Conservation (phyloP, 1,140 invertebrate species). For the Babylonia areolata region DNA sequence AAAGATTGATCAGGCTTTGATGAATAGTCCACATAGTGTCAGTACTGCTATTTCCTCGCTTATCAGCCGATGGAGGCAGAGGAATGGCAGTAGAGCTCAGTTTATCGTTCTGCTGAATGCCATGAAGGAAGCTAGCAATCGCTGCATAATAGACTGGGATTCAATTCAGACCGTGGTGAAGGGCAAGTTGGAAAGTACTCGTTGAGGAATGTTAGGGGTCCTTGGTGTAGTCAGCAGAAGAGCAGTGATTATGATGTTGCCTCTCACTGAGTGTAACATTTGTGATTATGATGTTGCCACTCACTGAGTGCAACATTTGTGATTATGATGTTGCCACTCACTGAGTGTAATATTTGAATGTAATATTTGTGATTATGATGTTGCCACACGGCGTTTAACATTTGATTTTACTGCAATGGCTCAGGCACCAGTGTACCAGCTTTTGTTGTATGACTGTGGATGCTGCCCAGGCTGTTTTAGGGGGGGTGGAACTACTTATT, state of each 20-base stretch:
- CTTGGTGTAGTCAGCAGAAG: too few species aligned
- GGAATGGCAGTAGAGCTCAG: slow-evolving; percentile 30
- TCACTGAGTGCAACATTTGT: neutral
- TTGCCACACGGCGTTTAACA: too few species aligned
- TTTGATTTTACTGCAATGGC: too few species aligned
- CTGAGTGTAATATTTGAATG: too few species aligned
- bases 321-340: neutral
- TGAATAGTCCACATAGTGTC: neutral
- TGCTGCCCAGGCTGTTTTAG: too few species aligned
- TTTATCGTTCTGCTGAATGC: slow-evolving; percentile 31
- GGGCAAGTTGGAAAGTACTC: neutral
- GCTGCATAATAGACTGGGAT: slow-evolving; percentile 34
- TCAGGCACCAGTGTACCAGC: too few species aligned
- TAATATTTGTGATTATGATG: too few species aligned
- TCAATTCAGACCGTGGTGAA: neutral
- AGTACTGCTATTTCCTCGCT: slow-evolving; percentile 20
- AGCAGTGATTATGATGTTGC: neutral
- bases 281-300: neutral
- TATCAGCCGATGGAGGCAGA: slow-evolving; percentile 44
- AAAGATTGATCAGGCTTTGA: slow-evolving; percentile 27
- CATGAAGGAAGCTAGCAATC: neutral
- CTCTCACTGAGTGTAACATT: neutral
- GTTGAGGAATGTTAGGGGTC: too few species aligned
- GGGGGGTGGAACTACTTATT: too few species aligned
- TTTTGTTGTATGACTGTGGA: too few species aligned